phyloP scores from a whole-genome alignment of 2,888 invertebrate genomes.

The Napeogenes sylphis region DNA sequence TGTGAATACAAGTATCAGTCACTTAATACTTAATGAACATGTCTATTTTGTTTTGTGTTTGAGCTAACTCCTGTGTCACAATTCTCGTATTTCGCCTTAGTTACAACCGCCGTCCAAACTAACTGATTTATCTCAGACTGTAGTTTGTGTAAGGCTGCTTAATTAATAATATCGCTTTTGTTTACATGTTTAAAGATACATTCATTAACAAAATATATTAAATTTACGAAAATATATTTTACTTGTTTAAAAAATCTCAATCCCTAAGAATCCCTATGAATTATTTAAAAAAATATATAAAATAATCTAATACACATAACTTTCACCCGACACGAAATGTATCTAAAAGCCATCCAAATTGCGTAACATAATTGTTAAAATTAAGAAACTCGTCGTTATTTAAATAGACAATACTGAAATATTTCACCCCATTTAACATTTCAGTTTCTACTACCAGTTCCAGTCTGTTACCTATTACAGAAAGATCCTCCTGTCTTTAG shows the following conservation, averaged over 20 bases:
- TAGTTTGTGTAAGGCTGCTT: not conserved
- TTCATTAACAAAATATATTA: too few relatives aligned
- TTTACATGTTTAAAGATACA: too few relatives aligned
- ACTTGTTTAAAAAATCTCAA: too few relatives aligned
- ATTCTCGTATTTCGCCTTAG: constrained; percentile 4
- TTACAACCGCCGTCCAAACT: not conserved
- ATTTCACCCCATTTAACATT: not conserved
- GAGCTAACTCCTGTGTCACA: not conserved
- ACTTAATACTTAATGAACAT: constrained; percentile 1
- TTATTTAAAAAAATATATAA: too few relatives aligned
- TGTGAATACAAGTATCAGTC: not conserved
- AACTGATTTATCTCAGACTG: constrained; percentile 1
- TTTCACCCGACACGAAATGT: too few relatives aligned
- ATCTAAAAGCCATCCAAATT: too few relatives aligned
- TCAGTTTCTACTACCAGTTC: constrained; percentile 1
- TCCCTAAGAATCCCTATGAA: too few relatives aligned
- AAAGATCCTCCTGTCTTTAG: constrained; percentile 15
- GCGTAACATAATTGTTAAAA: too few relatives aligned
- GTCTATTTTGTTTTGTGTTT: not conserved
- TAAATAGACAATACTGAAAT: not conserved
- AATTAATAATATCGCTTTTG: not conserved
- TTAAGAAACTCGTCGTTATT: not conserved
- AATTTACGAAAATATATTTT: too few relatives aligned
- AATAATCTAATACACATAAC: too few relatives aligned
- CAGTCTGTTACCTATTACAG: constrained; percentile 3